Evolutionary conservation across 1,140 invertebrate species (phyloP).

Genomic region (Scaptomyza hsui): DNA sequence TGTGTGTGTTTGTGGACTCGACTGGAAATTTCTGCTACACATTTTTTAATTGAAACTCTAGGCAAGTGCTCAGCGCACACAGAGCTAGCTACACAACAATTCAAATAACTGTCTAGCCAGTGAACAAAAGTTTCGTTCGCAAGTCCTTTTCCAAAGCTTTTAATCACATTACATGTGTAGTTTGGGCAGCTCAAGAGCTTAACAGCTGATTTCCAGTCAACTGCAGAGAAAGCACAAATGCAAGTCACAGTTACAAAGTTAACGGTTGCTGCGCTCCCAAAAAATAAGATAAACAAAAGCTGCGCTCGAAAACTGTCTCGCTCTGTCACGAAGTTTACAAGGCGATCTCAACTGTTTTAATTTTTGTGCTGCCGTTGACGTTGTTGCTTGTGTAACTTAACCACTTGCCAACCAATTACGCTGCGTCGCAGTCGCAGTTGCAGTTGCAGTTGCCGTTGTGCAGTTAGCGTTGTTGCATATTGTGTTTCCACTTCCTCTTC

Average conservation of each 20-base stretch:
- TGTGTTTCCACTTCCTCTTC: slow-evolving; percentile 81
- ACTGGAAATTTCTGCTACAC: slow-evolving; percentile 77
- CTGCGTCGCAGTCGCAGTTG: slow-evolving; percentile 51
- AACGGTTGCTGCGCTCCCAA: slow-evolving; percentile 36
- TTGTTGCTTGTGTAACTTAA: slow-evolving; percentile 67
- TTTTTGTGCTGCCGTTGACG: slow-evolving; percentile 32
- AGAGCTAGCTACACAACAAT: slow-evolving; percentile 8
- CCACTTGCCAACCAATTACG: slow-evolving; percentile 72
- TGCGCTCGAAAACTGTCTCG: slow-evolving; percentile 34
- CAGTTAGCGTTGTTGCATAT: slow-evolving; percentile 71
- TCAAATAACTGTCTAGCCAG: slow-evolving; percentile 4
- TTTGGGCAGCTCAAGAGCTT: slow-evolving; percentile 25
- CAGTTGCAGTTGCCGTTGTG: slow-evolving; percentile 16
- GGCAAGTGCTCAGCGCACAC: slow-evolving; percentile 40
- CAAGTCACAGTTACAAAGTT: slow-evolving; percentile 33
- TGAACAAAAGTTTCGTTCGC: neutral
- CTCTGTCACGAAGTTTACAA: slow-evolving; percentile 47
- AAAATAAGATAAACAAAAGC: slow-evolving; percentile 20
- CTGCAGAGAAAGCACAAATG: slow-evolving; percentile 44
- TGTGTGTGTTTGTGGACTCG: slow-evolving; percentile 57
- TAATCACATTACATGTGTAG: neutral
- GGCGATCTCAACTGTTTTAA: slow-evolving; percentile 38
- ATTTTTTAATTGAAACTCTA: slow-evolving; percentile 73
- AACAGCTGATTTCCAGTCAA: slow-evolving; percentile 21
- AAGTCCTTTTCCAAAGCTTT: slow-evolving; percentile 3